A percentile compares a stretch with the other conserved stretches of the same genome.
Evolutionary conservation across 2,888 invertebrate genomes (phyloP).

Genomic region (Agrotis exclamationis): DNA sequence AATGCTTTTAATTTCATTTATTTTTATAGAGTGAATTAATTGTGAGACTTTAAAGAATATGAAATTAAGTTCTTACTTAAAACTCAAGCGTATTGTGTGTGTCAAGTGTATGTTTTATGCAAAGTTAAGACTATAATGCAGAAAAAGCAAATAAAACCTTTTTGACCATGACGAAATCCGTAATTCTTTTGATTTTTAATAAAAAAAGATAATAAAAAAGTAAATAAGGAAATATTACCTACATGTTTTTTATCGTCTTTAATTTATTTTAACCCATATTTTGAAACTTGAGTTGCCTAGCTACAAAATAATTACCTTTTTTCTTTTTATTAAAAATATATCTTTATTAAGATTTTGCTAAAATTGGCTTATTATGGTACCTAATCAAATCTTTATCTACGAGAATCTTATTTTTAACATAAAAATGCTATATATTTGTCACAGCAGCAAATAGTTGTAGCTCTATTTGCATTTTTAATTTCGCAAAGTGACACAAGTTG

Average conservation of each 20-base stretch:
- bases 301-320: neutral
- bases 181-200: slow-evolving; percentile 9
- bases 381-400: slow-evolving; percentile 37
- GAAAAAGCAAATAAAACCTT: slow-evolving; percentile 25
- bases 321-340: neutral
- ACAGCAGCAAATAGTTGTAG: slow-evolving; percentile 12
- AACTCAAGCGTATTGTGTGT: neutral
- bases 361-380: slow-evolving; percentile 21
- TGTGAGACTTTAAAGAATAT: slow-evolving; percentile 11
- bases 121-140: slow-evolving; percentile 7
- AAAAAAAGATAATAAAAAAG: neutral
- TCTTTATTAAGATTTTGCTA: slow-evolving; percentile 7
- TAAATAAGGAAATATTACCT: neutral
- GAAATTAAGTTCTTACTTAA: slow-evolving; percentile 11
- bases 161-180: slow-evolving; percentile 15
- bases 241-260: slow-evolving; percentile 1
- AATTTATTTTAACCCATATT: neutral
- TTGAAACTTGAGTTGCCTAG: neutral
- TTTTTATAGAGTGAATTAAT: slow-evolving; percentile 16
- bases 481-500: slow-evolving; percentile 30
- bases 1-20: slow-evolving; percentile 13
- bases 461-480: slow-evolving; percentile 52
- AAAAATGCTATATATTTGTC: slow-evolving; percentile 17
- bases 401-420: slow-evolving; percentile 35
- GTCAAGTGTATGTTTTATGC: neutral